Conservation (phyloP, 2,797 vertebrate species). For the Orientallactaga sibirica region DNA sequence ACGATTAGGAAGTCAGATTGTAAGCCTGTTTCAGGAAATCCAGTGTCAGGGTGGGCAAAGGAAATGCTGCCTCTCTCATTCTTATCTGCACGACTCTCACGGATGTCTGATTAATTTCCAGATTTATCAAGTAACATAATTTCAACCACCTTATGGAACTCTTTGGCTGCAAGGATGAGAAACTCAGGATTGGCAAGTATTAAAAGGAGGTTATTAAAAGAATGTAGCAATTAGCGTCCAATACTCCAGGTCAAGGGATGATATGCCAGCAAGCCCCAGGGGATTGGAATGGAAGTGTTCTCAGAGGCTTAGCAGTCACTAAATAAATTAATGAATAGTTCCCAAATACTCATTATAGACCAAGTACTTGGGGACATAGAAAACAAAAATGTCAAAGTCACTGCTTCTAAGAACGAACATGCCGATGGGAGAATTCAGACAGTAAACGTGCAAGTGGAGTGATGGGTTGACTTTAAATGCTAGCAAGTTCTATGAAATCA, state of each 20-base stretch:
- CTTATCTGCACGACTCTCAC: background rate
- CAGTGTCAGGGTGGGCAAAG: background rate
- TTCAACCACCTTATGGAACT: background rate
- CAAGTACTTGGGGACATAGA: background rate
- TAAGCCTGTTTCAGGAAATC: slow-evolving; percentile 7
- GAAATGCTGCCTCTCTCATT: rapidly evolving
- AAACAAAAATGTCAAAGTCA: slow-evolving; percentile 19
- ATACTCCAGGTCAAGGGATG: background rate
- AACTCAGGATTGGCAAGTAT: background rate
- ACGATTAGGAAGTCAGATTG: slow-evolving; percentile 10
- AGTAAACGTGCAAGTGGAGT: background rate
- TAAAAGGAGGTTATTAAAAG: slow-evolving; percentile 41
- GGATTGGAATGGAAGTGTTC: background rate
- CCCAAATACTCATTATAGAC: background rate
- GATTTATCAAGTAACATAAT: background rate
- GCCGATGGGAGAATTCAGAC: background rate
- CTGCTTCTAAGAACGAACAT: background rate
- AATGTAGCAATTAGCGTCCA: background rate
- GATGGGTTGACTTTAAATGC: background rate
- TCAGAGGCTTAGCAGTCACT: background rate
- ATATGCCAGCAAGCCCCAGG: background rate
- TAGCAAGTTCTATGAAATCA: background rate
- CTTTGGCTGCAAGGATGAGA: background rate
- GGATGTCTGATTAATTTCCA: slow-evolving; percentile 1
- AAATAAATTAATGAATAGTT: slow-evolving; percentile 8